Conservation (phyloP, 2,113 vertebrate genomes). For the Anguilla japonica region DNA sequence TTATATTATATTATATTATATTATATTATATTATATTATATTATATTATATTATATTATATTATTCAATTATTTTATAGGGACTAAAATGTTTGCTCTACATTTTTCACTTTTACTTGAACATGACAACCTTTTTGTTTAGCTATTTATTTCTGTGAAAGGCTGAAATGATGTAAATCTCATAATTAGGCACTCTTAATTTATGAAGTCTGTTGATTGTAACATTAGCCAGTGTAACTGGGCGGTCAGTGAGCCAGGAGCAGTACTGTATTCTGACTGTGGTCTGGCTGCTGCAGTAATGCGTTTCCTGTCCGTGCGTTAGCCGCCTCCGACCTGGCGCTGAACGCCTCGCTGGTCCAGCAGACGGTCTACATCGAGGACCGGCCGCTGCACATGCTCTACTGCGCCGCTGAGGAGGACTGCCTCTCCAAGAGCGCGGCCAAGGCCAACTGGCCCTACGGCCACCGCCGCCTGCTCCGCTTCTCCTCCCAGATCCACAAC, state of each 20-base stretch:
- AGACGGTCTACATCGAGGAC: constrained; percentile 95
- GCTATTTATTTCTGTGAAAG: no score
- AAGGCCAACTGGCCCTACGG: constrained; percentile 95
- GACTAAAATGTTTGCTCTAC: no score
- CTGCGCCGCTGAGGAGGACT: constrained; percentile 94
- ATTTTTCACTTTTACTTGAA: no score
- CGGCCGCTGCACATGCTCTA: constrained; percentile 95
- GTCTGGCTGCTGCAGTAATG: neutral
- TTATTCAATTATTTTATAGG: no score
- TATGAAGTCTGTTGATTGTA: neutral
- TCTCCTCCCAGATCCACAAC: constrained; percentile 98
- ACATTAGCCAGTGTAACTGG: neutral
- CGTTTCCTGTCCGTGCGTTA: constrained; percentile 45
- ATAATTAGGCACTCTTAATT: neutral
- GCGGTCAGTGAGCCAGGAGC: neutral
- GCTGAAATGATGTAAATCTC: neutral
- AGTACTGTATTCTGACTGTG: neutral
- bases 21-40: no score
- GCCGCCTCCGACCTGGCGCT: constrained; percentile 91
- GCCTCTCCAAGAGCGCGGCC: constrained; percentile 83
- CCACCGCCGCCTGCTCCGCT: constrained; percentile 91
- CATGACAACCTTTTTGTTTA: no score
- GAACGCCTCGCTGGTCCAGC: constrained; percentile 85
- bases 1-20: no score
- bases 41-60: no score